Percentiles rank a stretch among this genome's conserved stretches.
Conservation (phyloP, 2,113 vertebrate species). For the Paramormyrops kingsleyae region DNA sequence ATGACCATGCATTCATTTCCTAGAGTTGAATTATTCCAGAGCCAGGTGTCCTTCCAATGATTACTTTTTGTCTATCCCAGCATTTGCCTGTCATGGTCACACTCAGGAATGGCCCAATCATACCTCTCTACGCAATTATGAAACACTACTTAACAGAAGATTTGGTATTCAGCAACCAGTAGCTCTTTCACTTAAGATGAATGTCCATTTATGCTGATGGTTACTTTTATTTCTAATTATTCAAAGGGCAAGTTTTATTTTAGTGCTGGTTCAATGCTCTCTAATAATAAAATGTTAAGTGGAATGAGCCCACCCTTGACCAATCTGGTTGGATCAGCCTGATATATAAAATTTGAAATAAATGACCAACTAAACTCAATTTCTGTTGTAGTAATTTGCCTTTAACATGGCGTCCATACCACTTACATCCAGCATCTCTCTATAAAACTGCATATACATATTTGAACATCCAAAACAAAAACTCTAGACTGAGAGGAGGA, state of each 20-base stretch:
- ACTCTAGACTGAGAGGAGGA: background rate
- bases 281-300: slow-evolving; percentile 38
- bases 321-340: slow-evolving; percentile 19
- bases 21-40: background rate
- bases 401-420: background rate
- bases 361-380: background rate
- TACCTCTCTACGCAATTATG: slow-evolving; percentile 16
- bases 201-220: slow-evolving; percentile 5
- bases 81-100: slow-evolving; percentile 3
- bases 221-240: background rate
- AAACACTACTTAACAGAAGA: slow-evolving; percentile 24
- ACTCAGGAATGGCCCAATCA: background rate
- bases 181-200: slow-evolving; percentile 22
- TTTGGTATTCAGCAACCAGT: slow-evolving; percentile 6
- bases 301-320: slow-evolving; percentile 57
- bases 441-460: slow-evolving; percentile 6
- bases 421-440: slow-evolving; percentile 21
- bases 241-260: slow-evolving; percentile 28
- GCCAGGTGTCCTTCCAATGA: slow-evolving; percentile 26
- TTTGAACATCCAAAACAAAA: background rate
- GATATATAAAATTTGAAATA: background rate
- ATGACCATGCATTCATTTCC: background rate
- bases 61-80: slow-evolving; percentile 16
- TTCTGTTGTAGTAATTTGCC: background rate
- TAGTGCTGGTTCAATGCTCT: slow-evolving; percentile 36